Conservation (phyloP, 2,888 invertebrate species). For the Meandrusa payeni region DNA sequence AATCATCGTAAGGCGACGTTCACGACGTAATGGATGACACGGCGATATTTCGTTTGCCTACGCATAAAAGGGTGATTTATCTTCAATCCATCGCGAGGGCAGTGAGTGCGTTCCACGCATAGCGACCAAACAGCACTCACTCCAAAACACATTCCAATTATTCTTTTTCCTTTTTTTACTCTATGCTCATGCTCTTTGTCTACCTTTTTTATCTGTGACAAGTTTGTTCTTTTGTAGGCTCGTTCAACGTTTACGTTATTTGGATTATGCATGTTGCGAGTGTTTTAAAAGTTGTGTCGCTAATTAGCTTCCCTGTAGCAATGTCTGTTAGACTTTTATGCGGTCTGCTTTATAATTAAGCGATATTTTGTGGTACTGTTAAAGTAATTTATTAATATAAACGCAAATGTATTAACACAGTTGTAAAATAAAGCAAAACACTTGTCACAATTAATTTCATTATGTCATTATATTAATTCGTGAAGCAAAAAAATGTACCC, state of each 20-base stretch:
- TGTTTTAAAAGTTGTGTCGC: too few relatives aligned
- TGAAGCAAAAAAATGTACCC: too few relatives aligned
- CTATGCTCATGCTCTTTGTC: slow-evolving; percentile 10
- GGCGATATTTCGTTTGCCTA: slow-evolving; percentile 19
- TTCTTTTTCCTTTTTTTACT: slow-evolving; percentile 32
- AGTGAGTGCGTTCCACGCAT: slow-evolving; percentile 40
- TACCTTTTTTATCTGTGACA: slow-evolving; percentile 11
- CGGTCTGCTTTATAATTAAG: too few relatives aligned
- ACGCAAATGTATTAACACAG: too few relatives aligned
- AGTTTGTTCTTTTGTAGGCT: slow-evolving; percentile 1
- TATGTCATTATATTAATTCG: too few relatives aligned
- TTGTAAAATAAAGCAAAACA: too few relatives aligned
- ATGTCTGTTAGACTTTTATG: too few relatives aligned
- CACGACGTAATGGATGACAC: slow-evolving; percentile 14
- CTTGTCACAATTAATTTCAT: too few relatives aligned
- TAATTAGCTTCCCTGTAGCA: too few relatives aligned
- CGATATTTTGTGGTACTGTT: too few relatives aligned
- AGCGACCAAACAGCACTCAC: slow-evolving; percentile 35
- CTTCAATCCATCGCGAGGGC: slow-evolving; percentile 42
- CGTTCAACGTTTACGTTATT: neutral
- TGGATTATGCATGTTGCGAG: too few relatives aligned
- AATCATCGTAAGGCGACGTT: slow-evolving; percentile 12
- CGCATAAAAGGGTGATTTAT: slow-evolving; percentile 46
- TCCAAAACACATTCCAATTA: slow-evolving; percentile 30
- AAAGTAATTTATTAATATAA: too few relatives aligned